Evolutionary conservation across 1,140 invertebrate genomes (phyloP), one percentile per base, ranked within the genome.

Genomic region (Heliconius himera): DNA sequence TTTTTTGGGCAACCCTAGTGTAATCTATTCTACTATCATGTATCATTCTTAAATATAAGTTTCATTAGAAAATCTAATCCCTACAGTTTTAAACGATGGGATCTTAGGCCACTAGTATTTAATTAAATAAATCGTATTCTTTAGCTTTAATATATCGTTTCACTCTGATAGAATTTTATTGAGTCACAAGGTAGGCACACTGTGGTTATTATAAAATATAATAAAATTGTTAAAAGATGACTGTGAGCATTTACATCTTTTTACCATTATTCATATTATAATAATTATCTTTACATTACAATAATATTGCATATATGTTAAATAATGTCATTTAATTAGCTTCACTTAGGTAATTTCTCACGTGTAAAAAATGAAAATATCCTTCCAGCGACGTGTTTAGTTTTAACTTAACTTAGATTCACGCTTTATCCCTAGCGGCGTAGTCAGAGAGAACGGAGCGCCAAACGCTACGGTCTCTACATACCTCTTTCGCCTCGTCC

Each of bases 261-360:
- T 26, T n/a, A 60, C 0, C n/a, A 60, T 60, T 66, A 66, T 29
- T 66, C 60, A 66, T 2, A 66, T 22, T 56, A 56, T 18, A 66
- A 16, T 66, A 29, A 66, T 66, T 66, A 66, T 66, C 60, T 26
- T 46, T 51, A 29, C 26, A 29, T 66, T n/a, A 60, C 18, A 9
- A 29, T 29, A 66, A 29, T 16, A 20, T 54, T 77, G 29, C 76
- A 56, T 33, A n/a, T 72, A 70, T 70, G 60, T 38, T n/a, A 46
- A 66, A 75, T 66, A 75, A 60, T 75, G 51, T 75, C 74, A 75
- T 75, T 66, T 75, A 75, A 75, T 75, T 75, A 75, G 41, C 13
- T 16, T 66, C 29, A 66, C 60, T 66, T 46, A 4, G 41, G 13
- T 66, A n/a, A 22, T 9, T 66, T 66, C 60, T 66, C 60, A 66